Evolutionary conservation across 2,797 vertebrate genomes (phyloP).

Genomic region (Spatula clypeata): DNA sequence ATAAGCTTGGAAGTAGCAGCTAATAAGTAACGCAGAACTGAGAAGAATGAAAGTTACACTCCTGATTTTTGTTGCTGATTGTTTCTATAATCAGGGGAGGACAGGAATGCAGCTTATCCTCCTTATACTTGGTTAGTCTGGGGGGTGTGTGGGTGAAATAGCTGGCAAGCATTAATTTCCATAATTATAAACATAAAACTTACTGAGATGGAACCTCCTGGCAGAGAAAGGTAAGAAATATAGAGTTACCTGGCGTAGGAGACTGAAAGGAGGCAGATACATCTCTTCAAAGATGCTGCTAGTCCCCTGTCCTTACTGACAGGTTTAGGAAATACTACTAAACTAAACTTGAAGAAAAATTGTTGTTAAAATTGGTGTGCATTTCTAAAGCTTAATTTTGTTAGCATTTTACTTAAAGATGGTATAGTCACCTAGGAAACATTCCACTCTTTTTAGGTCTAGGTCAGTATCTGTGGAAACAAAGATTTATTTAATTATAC

Average conservation of each 20-base stretch:
- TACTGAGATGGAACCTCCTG: neutral
- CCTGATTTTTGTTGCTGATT: neutral
- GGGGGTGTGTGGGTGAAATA: neutral
- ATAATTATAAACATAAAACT: neutral
- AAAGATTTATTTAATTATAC: conserved; percentile 4
- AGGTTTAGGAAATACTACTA: neutral
- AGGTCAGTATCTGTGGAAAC: neutral
- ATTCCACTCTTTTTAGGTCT: neutral
- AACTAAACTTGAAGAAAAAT: neutral
- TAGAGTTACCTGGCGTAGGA: neutral
- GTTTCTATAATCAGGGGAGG: neutral
- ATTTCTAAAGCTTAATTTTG: neutral
- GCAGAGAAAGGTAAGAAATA: neutral
- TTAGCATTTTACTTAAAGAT: neutral
- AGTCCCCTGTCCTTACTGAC: neutral
- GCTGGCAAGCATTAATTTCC: neutral
- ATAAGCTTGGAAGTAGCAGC: neutral
- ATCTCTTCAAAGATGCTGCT: neutral
- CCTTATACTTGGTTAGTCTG: neutral
- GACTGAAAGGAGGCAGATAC: too few relatives aligned
- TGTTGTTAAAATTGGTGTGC: neutral
- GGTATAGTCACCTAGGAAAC: neutral
- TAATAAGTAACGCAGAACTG: neutral
- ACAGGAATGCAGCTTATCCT: neutral
- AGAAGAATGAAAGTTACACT: neutral